Percentiles rank a stretch among this genome's conserved stretches.
These are phyloP conservation scores for Aquatica leii DNA, from an alignment of 2,888 invertebrate genomes.

Conservation along the genomic window DNA sequence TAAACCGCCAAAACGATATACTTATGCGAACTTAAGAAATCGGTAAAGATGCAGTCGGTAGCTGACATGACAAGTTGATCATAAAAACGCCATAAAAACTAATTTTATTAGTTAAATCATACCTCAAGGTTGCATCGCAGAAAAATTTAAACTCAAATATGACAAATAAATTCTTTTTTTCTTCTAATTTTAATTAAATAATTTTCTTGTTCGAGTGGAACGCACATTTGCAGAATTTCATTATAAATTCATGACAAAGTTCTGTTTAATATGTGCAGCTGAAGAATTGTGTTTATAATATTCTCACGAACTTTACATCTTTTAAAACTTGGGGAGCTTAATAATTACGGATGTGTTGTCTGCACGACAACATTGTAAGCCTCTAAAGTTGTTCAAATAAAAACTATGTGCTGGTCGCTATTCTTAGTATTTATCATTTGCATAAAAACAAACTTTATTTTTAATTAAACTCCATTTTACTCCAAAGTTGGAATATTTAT, in stretches of 20 bases:
- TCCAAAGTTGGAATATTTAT: no score
- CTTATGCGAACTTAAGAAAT: no score
- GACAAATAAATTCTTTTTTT: background rate
- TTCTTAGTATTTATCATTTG: no score
- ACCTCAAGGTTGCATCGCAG: background rate
- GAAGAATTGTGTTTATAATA: slow-evolving; percentile 20
- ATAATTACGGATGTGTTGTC: slow-evolving; percentile 29
- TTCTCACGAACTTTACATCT: slow-evolving; percentile 24
- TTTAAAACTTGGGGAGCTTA: slow-evolving; percentile 11
- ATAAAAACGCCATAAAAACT: slow-evolving; percentile 57
- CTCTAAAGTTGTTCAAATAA: no score
- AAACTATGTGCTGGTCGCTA: no score
- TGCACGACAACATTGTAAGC: slow-evolving; percentile 1
- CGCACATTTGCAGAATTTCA: slow-evolving; percentile 1
- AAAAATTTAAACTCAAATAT: background rate
- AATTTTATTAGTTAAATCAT: slow-evolving; percentile 58
- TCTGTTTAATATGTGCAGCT: background rate
- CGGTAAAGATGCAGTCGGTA: slow-evolving; percentile 52
- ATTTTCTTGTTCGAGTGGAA: background rate
- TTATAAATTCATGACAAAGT: background rate
- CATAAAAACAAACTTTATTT: no score
- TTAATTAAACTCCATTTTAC: no score
- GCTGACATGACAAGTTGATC: slow-evolving; percentile 57
- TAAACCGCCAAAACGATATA: no score
- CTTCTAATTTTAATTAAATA: background rate